Conservation (phyloP, 2,797 vertebrate genomes). For the Tenualosa ilisha region DNA sequence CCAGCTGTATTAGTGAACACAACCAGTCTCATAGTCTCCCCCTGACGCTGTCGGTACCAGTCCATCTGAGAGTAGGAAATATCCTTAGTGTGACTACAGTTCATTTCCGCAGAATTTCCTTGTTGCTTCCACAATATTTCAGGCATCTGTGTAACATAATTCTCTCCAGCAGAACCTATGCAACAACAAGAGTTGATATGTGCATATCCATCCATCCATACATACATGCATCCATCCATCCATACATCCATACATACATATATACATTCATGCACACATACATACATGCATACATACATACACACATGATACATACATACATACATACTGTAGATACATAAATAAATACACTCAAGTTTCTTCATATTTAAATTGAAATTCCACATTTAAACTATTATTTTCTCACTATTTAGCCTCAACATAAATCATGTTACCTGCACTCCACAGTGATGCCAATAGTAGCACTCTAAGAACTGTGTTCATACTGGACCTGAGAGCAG, state of each 20-base stretch:
- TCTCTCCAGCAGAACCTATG: too few species aligned
- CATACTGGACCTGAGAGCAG: conserved; percentile 3
- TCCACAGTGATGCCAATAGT: not conserved
- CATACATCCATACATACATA: too few species aligned
- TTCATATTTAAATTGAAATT: not conserved
- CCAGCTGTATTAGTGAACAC: too few species aligned
- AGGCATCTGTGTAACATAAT: too few species aligned
- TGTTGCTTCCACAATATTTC: too few species aligned
- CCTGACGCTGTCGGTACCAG: conserved; percentile 33
- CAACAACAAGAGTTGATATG: too few species aligned
- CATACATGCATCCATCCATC: not conserved
- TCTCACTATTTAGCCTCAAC: not conserved
- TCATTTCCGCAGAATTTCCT: conserved; percentile 30
- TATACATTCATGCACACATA: too few species aligned
- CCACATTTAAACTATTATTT: not conserved
- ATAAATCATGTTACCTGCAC: not conserved
- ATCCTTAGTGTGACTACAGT: conserved; percentile 41
- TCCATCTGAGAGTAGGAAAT: conserved; percentile 32
- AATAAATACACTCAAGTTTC: not conserved
- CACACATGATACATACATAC: too few species aligned
- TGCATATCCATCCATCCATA: too few species aligned
- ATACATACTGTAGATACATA: too few species aligned
- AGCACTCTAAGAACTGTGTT: not conserved
- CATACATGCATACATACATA: too few species aligned
- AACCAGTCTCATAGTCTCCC: too few species aligned